Percentiles rank a stretch among this genome's conserved stretches.
These are phyloP conservation scores for Parnassius orleans DNA, from an alignment of 2,888 invertebrate species.

Conservation along the genomic window DNA sequence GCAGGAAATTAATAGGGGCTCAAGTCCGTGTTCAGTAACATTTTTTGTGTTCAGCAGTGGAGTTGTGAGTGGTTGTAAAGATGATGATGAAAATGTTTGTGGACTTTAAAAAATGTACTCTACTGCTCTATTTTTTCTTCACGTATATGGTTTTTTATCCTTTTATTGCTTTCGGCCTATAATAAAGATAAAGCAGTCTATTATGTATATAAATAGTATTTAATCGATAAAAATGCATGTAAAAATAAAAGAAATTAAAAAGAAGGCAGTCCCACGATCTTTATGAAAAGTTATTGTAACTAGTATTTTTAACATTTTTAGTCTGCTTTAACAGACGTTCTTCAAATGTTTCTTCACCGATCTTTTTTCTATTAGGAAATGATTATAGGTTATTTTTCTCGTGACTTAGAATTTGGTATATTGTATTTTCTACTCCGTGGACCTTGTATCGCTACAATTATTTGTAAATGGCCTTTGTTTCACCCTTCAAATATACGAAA, in stretches of 20 bases:
- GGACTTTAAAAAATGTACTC: too few species aligned
- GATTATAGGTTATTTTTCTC: slow-evolving; percentile 1
- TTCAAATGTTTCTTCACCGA: slow-evolving; percentile 6
- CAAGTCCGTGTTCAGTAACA: too few species aligned
- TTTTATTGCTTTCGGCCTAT: not conserved
- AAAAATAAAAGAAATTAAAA: slow-evolving; percentile 1
- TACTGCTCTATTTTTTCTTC: too few species aligned
- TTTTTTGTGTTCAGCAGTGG: too few species aligned
- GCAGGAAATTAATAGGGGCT: too few species aligned
- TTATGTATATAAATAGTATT: not conserved
- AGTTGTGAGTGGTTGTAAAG: too few species aligned
- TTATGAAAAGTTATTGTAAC: slow-evolving; percentile 5
- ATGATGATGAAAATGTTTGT: too few species aligned
- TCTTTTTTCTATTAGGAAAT: not conserved
- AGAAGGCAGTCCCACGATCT: not conserved
- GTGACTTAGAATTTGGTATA: not conserved
- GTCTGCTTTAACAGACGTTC: not conserved
- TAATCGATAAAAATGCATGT: not conserved
- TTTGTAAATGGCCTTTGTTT: slow-evolving; percentile 15
- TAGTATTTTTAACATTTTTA: not conserved
- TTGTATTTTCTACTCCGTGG: slow-evolving; percentile 4
- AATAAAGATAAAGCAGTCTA: not conserved
- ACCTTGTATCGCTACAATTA: slow-evolving; percentile 2
- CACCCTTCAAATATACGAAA: slow-evolving; percentile 16
- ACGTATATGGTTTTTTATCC: too few species aligned